Evolutionary conservation across 2,797 vertebrate species (phyloP).

Genomic region (Lacerta agilis): DNA sequence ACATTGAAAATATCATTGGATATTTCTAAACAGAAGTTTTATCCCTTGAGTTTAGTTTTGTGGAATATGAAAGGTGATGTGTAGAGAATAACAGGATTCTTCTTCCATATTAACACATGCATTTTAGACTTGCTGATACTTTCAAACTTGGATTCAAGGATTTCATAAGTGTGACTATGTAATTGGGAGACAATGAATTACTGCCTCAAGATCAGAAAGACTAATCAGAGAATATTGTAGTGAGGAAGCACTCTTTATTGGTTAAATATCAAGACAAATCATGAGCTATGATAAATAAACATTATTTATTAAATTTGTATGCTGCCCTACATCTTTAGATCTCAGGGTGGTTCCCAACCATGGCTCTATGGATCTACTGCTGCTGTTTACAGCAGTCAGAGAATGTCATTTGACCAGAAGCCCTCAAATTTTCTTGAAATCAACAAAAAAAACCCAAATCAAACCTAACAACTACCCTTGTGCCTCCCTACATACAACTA

Average conservation of each 20-base stretch:
- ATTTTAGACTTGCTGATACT: slow-evolving; percentile 6
- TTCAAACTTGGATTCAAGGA: slow-evolving; percentile 1
- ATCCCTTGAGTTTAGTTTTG: background rate
- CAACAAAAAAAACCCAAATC: background rate
- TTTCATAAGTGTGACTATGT: slow-evolving; percentile 4
- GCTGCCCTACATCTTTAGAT: background rate
- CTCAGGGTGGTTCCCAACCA: background rate
- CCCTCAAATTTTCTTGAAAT: background rate
- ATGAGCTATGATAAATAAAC: slow-evolving; percentile 6
- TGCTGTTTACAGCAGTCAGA: background rate
- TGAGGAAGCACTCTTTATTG: background rate
- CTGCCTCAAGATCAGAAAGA: background rate
- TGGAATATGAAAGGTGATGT: background rate
- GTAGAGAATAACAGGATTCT: background rate
- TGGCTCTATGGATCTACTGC: background rate
- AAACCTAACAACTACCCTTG: too few species aligned
- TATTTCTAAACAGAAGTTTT: background rate
- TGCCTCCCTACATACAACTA: background rate
- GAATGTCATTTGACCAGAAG: background rate
- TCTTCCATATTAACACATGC: background rate
- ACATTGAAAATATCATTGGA: background rate
- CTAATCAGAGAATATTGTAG: background rate
- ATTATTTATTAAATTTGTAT: background rate
- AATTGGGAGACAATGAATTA: background rate
- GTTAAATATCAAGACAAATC: background rate